Base-by-base conservation (phyloP, 2,113 vertebrate species). In the Gymnocephalus cernua region DNA sequence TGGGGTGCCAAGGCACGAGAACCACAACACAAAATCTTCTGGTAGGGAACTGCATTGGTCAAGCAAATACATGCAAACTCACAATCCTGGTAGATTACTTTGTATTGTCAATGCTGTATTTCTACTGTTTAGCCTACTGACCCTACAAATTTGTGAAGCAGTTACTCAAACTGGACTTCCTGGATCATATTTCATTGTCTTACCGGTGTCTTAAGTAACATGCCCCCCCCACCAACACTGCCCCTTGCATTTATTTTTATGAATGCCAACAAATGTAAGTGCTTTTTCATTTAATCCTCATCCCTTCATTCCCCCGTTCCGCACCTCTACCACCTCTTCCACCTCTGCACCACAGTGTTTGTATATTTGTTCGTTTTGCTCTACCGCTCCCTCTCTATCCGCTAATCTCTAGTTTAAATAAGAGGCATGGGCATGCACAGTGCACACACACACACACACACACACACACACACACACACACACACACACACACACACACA, bases 361-460 rank as follows among this genome's bases (percentile, higher is more conserved):
- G 79, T 84, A 50, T 91, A 85, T 92, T 83, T 88, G 90, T 86
- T 84, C 67, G 70, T 86, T 88, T 87, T 82, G 81, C 86, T 87
- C 83, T 90, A 78, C 59, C 50, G 81, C 70, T 59, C 86, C 68
- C 68, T 85, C 72, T 87, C 82, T 88, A 75, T 90, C 80, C 27
- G 25, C 86, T 91, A 92, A 92, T 94, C 92, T 87, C 61, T 73
- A 87, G 80, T 91, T 91, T 92, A 94, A 92, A 94, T 92, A 91
- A 84, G 80, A 79, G 68, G 69, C 79, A 79, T 19, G 56, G 56
- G 48, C 54, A 56, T 56, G 27, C 68, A 79, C 53, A 71, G 65
- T 15, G 15, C 56, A 25, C 63, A 23, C 29, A 59, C 48, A 58
- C 54, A 51, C 59, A 21, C 27, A 79, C 27, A 50, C 38, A 51